phyloP scores from a whole-genome alignment of 2,797 vertebrate species.

The Fringilla coelebs region DNA sequence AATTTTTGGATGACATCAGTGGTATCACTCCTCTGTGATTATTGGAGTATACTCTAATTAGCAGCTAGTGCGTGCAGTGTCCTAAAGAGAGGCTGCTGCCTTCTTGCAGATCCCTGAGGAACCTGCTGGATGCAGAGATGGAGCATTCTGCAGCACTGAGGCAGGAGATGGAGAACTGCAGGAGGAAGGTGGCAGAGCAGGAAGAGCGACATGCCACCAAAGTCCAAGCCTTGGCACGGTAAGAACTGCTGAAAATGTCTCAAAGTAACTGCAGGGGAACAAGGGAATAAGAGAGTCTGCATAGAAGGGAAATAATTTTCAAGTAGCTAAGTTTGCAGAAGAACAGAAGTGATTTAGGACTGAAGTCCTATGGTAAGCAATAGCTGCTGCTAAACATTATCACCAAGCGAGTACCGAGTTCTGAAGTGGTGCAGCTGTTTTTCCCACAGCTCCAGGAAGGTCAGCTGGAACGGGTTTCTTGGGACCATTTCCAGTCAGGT shows the following conservation, averaged over 20 bases:
- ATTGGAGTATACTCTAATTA: neutral
- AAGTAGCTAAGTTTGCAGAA: neutral
- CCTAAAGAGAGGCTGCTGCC: neutral
- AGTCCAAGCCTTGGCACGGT: conserved; percentile 93
- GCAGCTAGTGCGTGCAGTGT: neutral
- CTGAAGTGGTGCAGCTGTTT: neutral
- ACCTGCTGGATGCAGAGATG: conserved; percentile 95
- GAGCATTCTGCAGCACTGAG: conserved; percentile 92
- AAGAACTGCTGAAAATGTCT: neutral
- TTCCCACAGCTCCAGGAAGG: neutral
- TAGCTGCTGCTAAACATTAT: neutral
- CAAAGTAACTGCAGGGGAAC: neutral
- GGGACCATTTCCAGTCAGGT: neutral
- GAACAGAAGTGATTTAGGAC: neutral
- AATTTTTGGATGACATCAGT: neutral
- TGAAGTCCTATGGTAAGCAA: neutral
- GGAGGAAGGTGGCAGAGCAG: conserved; percentile 85
- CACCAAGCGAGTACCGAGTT: neutral
- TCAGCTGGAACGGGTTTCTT: neutral
- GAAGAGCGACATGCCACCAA: conserved; percentile 89
- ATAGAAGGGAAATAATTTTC: neutral
- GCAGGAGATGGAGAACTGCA: conserved; percentile 88
- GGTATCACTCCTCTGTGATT: neutral
- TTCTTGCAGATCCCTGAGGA: conserved; percentile 86
- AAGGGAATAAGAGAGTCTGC: neutral